phyloP scores from a whole-genome alignment of 2,888 invertebrate species.

The Tiliacea citrago region DNA sequence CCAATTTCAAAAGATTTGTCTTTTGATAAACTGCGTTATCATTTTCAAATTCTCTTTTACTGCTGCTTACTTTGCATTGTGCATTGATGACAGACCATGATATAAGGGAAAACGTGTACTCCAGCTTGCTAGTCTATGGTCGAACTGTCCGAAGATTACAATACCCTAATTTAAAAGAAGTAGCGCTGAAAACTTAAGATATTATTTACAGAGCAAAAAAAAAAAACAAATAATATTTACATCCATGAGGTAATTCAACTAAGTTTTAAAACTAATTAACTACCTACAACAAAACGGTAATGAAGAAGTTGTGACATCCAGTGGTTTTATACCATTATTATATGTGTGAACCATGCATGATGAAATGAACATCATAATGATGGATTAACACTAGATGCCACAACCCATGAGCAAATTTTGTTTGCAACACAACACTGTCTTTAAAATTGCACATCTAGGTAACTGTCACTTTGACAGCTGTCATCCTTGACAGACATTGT shows the following conservation, averaged over 20 bases:
- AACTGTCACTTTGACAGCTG: slow-evolving; percentile 69
- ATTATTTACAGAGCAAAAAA: slow-evolving; percentile 64
- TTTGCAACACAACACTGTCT: slow-evolving; percentile 67
- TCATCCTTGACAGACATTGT: slow-evolving; percentile 60
- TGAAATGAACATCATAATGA: background rate
- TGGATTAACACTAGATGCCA: slow-evolving; percentile 55
- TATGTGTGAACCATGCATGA: background rate
- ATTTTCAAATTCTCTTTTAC: background rate
- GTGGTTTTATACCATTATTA: slow-evolving; percentile 6
- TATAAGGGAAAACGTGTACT: background rate
- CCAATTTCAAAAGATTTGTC: background rate
- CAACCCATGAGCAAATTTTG: slow-evolving; percentile 74
- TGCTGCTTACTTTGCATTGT: background rate
- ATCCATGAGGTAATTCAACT: slow-evolving; percentile 72
- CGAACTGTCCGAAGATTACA: slow-evolving; percentile 20
- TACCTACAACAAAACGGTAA: slow-evolving; percentile 57
- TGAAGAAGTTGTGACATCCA: slow-evolving; percentile 26
- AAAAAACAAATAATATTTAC: slow-evolving; percentile 60
- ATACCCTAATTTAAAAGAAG: slow-evolving; percentile 19
- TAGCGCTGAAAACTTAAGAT: slow-evolving; percentile 48
- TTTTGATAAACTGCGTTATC: no score
- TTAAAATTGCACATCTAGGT: slow-evolving; percentile 73
- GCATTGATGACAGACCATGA: background rate
- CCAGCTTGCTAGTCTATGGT: slow-evolving; percentile 5
- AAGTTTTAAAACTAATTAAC: slow-evolving; percentile 59